A percentile compares a stretch with the other conserved stretches of the same genome.
phyloP scores from a whole-genome alignment of 23 tunicate genomes.

The Halocynthia roretzi region DNA sequence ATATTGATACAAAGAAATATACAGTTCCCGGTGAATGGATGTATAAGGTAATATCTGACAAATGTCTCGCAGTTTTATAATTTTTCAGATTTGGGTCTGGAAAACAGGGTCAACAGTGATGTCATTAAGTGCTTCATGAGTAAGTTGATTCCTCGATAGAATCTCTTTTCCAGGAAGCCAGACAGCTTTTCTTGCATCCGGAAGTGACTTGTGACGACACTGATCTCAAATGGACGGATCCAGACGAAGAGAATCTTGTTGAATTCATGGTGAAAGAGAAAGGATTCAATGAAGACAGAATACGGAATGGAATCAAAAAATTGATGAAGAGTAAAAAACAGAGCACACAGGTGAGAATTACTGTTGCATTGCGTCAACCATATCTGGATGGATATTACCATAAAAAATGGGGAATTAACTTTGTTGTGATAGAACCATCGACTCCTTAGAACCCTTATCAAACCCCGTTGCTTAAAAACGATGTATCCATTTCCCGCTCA shows the following conservation, averaged over 20 bases:
- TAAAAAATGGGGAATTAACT: too few relatives aligned
- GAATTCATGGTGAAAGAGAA: conserved; percentile 79
- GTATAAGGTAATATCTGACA: conserved; percentile 16
- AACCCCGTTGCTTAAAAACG: too few relatives aligned
- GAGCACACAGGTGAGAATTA: conserved; percentile 75
- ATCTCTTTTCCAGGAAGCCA: conserved; percentile 91
- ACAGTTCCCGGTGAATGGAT: conserved; percentile 78
- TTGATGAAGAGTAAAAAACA: conserved; percentile 54
- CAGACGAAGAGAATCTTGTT: conserved; percentile 67
- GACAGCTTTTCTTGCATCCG: conserved; percentile 58
- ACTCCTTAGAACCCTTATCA: too few relatives aligned
- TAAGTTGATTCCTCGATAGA: too few relatives aligned
- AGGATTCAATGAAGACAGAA: conserved; percentile 93
- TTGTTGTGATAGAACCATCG: too few relatives aligned
- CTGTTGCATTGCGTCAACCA: too few relatives aligned
- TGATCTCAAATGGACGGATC: conserved; percentile 72
- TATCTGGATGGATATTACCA: too few relatives aligned
- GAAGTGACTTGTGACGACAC: conserved; percentile 67
- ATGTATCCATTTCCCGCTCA: too few relatives aligned
- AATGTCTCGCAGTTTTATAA: too few relatives aligned
- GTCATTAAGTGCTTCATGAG: too few relatives aligned
- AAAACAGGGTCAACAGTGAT: too few relatives aligned
- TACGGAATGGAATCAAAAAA: conserved; percentile 79
- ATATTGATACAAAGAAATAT: conserved; percentile 70
- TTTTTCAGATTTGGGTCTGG: too few relatives aligned